Conservation (phyloP, 2,797 vertebrate genomes). For the Phataginus tetradactyla region DNA sequence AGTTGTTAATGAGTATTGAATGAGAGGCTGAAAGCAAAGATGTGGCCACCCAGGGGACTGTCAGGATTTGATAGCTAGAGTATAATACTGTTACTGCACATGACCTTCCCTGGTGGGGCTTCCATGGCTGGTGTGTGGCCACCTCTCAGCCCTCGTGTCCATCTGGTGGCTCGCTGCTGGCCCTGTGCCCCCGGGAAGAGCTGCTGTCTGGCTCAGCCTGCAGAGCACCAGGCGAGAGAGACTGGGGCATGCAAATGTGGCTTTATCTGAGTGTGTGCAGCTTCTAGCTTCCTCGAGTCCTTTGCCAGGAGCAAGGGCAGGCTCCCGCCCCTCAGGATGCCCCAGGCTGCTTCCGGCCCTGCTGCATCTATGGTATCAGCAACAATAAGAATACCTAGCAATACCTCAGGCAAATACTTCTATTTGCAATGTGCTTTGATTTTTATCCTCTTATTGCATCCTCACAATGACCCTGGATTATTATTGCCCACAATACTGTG, state of each 20-base stretch:
- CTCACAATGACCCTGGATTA: background rate
- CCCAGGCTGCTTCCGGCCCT: background rate
- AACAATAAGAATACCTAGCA: background rate
- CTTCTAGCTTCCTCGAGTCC: background rate
- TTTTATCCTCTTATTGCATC: background rate
- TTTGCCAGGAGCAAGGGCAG: conserved; percentile 35
- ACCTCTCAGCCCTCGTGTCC: background rate
- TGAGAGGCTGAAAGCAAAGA: background rate
- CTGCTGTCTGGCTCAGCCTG: conserved; percentile 14
- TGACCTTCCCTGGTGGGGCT: background rate
- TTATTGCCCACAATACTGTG: background rate
- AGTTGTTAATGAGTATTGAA: background rate
- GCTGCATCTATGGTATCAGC: background rate
- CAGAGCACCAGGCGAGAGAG: background rate
- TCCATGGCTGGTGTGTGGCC: background rate
- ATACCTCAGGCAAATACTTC: background rate
- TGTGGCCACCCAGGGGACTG: background rate
- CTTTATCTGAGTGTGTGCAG: conserved; percentile 67
- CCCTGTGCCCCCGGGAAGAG: background rate
- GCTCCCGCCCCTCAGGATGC: background rate
- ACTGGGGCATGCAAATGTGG: conserved; percentile 66
- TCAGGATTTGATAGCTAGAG: background rate
- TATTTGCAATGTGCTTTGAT: conserved; percentile 7
- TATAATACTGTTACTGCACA: background rate
- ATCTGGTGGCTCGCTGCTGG: background rate